Evolutionary conservation across 2,888 invertebrate genomes (phyloP).

Genomic region (Drosophila meridionalis): DNA sequence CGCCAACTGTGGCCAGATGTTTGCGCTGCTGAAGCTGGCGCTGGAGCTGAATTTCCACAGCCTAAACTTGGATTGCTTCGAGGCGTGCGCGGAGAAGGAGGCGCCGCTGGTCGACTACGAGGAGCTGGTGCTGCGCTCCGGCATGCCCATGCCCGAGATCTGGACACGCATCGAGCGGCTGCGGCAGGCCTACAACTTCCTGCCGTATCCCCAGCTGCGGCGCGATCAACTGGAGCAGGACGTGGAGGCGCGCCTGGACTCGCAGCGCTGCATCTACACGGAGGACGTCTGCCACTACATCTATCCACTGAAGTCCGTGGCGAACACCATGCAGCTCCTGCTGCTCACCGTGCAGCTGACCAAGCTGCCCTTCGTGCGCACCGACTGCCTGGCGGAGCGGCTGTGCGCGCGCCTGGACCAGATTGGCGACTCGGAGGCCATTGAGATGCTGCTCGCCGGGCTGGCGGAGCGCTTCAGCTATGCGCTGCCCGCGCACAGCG

Average conservation of each 20-base stretch:
- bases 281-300: conserved; percentile 89
- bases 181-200: conserved; percentile 90
- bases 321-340: conserved; percentile 87
- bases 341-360: conserved; percentile 86
- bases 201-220: conserved; percentile 85
- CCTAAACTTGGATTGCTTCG: conserved; percentile 81
- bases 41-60: conserved; percentile 88
- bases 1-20: conserved; percentile 91
- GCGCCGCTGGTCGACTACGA: conserved; percentile 86
- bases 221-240: background rate
- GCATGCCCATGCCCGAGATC: conserved; percentile 89
- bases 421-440: conserved; percentile 85
- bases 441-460: conserved; percentile 86
- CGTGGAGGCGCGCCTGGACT: conserved; percentile 86
- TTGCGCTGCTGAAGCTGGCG: conserved; percentile 89
- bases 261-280: conserved; percentile 88
- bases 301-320: conserved; percentile 88
- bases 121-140: conserved; percentile 87
- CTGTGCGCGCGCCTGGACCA: conserved; percentile 80
- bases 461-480: conserved; percentile 56
- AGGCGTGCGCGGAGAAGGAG: conserved; percentile 78
- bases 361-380: conserved; percentile 87
- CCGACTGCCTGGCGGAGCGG: conserved; percentile 84
- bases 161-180: conserved; percentile 91
- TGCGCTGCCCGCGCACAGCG: conserved; percentile 33